A percentile compares a stretch with the other conserved stretches of the same genome.
Evolutionary conservation across 1,140 invertebrate species (phyloP).

Genomic region (Drosophila sp.): DNA sequence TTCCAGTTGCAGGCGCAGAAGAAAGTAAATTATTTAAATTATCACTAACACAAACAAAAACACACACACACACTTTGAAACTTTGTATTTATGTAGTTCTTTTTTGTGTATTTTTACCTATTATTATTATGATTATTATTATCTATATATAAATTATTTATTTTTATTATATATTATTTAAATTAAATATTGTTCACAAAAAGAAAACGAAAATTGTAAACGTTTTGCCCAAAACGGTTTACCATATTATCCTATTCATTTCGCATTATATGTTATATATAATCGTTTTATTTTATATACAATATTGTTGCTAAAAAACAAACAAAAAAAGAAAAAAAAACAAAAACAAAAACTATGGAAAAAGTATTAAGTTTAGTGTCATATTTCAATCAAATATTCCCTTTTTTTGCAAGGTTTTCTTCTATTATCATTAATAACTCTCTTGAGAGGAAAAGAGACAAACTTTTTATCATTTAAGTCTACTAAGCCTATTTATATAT

Average conservation of each 20-base stretch:
- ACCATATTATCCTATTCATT: slow-evolving; percentile 43
- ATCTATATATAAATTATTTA: slow-evolving; percentile 58
- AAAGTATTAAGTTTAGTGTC: slow-evolving; percentile 83
- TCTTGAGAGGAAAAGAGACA: slow-evolving; percentile 40
- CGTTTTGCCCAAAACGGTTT: slow-evolving; percentile 10
- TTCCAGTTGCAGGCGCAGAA: slow-evolving; percentile 80
- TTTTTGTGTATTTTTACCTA: slow-evolving; percentile 51
- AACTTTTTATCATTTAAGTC: slow-evolving; percentile 59
- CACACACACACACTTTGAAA: slow-evolving; percentile 12
- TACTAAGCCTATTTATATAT: slow-evolving; percentile 72
- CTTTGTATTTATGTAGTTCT: slow-evolving; percentile 72
- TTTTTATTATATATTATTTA: slow-evolving; percentile 70
- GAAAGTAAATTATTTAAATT: slow-evolving; percentile 54
- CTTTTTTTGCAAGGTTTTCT: slow-evolving; percentile 39
- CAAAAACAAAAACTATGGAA: slow-evolving; percentile 54
- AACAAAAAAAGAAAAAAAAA: background rate
- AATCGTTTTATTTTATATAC: slow-evolving; percentile 22
- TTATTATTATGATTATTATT: slow-evolving; percentile 32
- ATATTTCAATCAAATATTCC: slow-evolving; percentile 65
- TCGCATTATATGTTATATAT: slow-evolving; percentile 51
- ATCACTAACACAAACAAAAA: slow-evolving; percentile 2
- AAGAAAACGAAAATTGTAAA: slow-evolving; percentile 44
- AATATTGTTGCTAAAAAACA: slow-evolving; percentile 12
- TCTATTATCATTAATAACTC: slow-evolving; percentile 31
- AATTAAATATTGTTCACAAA: slow-evolving; percentile 65